These are phyloP conservation scores for Fragum fragum DNA, from an alignment of 2,888 invertebrate genomes.

Conservation along the genomic window DNA sequence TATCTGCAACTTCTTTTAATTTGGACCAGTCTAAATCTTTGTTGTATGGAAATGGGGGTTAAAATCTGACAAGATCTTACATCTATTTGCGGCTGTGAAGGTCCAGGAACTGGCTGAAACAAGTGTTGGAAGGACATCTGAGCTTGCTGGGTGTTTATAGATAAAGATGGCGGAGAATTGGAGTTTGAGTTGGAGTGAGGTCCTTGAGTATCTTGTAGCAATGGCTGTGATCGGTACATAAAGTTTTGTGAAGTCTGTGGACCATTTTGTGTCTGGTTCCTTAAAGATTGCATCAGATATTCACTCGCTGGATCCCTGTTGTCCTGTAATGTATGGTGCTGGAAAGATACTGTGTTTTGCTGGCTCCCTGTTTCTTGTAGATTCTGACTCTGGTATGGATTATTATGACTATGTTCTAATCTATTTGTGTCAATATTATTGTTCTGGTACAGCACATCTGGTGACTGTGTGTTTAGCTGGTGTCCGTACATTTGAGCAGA, in stretches of 20 bases:
- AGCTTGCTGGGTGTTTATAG: conserved; percentile 59
- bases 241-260: conserved; percentile 22
- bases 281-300: conserved; percentile 8
- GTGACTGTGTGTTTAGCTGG: not conserved
- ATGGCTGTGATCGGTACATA: conserved; percentile 25
- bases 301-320: conserved; percentile 20
- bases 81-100: conserved; percentile 33
- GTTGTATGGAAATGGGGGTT: too few species aligned
- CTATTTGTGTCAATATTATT: conserved; percentile 3
- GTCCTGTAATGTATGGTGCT: not conserved
- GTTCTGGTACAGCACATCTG: conserved; percentile 16
- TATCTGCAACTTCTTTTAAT: too few species aligned
- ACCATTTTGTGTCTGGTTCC: conserved; percentile 27
- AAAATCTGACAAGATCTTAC: conserved; percentile 14
- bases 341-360: conserved; percentile 8
- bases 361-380: not conserved
- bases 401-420: not conserved
- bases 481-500: conserved; percentile 12
- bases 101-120: conserved; percentile 59
- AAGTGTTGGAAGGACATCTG: conserved; percentile 54
- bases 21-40: too few species aligned
- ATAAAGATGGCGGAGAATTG: conserved; percentile 56
- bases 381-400: not conserved
- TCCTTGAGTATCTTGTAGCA: conserved; percentile 22
- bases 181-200: conserved; percentile 55